These are phyloP conservation scores for Euglossa dilemma DNA, from an alignment of 1,140 invertebrate species.

Conservation along the genomic window DNA sequence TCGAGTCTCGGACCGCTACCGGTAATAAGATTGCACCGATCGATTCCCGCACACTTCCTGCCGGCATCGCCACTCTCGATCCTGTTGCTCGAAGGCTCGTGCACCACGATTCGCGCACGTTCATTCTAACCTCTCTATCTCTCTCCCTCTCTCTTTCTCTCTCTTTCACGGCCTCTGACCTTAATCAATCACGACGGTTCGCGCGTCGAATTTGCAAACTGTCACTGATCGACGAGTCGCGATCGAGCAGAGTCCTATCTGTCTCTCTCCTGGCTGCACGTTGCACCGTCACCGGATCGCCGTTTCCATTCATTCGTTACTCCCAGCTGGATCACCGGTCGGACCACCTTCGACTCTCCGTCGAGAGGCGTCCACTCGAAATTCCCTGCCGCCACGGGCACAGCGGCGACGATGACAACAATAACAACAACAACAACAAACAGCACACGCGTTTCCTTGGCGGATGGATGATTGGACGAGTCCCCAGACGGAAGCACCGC, in stretches of 20 bases:
- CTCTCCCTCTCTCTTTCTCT: too few relatives aligned
- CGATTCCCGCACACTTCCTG: conserved; percentile 40
- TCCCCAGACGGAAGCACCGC: not conserved
- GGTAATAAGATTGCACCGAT: conserved; percentile 46
- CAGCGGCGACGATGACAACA: not conserved
- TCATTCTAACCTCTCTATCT: not conserved
- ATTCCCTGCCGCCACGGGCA: not conserved
- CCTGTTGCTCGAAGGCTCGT: not conserved
- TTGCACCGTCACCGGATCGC: not conserved
- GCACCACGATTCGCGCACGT: not conserved
- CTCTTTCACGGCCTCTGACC: too few relatives aligned
- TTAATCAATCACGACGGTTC: not conserved
- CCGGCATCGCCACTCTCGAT: not conserved
- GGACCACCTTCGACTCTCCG: too few relatives aligned
- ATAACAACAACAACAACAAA: not conserved
- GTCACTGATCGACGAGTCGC: not conserved
- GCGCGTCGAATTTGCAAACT: not conserved
- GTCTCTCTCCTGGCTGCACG: not conserved
- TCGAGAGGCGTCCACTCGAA: not conserved
- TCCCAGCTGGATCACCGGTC: not conserved
- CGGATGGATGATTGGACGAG: too few relatives aligned
- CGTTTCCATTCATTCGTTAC: not conserved
- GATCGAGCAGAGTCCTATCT: not conserved
- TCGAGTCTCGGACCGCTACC: conserved; percentile 38
- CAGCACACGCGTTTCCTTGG: not conserved